Base-by-base conservation (phyloP, 2,888 invertebrate species). In the Calliopum simillimum region DNA sequence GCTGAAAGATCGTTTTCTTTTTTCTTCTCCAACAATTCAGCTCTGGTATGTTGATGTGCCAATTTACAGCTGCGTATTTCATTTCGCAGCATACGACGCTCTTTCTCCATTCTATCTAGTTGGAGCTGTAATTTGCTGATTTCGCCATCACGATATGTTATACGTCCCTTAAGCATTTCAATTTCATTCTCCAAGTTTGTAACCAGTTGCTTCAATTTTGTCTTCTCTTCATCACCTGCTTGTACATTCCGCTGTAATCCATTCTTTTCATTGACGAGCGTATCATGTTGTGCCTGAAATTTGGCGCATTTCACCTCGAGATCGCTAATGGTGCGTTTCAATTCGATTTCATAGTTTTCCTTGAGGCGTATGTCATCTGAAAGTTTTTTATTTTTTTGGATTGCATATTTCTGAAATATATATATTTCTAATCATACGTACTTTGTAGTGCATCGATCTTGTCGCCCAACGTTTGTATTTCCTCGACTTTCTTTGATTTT, bases 201-300 rank as follows among this genome's bases (percentile, higher is more conserved):
- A 46, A 94, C 82, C 80, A 94, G 94, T 74, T 91, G 89, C 79
- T 92, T 93, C 44, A 93, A 81, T 78, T 93, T 93, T 11, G 88
- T 88, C 0, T 90, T 86, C 70, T 94, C 92, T 44, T 94, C 93
- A 2, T 90, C 89, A 0, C 89, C 87, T 74, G 90, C 88, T 73
- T 90, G 88, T 55, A 95, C 87, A 79, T 90, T 90, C 83, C 95
- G 94, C 80, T 92, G 92, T 78, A 93, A 88, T 74, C 91, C 88
- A 81, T 94, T 95, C 46, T 93, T 88, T 80, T 97, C 96, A 14
- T 91, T 91, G 11, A 92, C 86, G 0, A 93, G 89, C 1, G 90
- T 88, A 82, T 96, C 95, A 73, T 94, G 90, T 13, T 93, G 87
- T 69, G 92, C 92, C 71, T 93, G 89, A 2, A 84, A 79, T 70